Base-by-base conservation (phyloP, 2,797 vertebrate genomes). In the Cyprinodon diabolis region DNA sequence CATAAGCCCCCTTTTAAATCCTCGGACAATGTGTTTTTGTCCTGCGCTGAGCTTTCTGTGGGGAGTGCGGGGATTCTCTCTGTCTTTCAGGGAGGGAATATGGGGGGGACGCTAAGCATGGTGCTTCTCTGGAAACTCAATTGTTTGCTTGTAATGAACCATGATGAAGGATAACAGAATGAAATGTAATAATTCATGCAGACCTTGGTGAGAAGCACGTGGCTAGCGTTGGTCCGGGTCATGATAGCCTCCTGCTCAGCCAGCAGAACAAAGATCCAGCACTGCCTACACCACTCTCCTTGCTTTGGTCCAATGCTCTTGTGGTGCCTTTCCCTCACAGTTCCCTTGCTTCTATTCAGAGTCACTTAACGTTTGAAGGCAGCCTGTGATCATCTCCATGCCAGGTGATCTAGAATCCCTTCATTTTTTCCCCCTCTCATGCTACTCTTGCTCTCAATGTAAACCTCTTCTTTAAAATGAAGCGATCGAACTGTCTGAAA, bases 11-110 rank as follows among this genome's bases (percentile, higher is more conserved):
- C 94, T 95, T 96, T 96, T 94, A 96, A 95, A 94, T 93, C 92
- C 92, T 83, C 68, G 89, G 94, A 96, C 96, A 96, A 96, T 97
- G 96, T 95, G 95, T 93, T 96, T 96, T 96, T 93, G 92, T 94
- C 91, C 82, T 88, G 83, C 87, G 89, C 82, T 57, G 43, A 90
- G 88, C 90, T 87, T 95, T 96, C 94, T 96, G 91, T 83, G 90
- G 79, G 77, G 82, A 91, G 89, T 85, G 86, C 84, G 86, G 86
- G 87, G 89, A 88, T 87, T 90, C 87, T 89, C 84, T 15, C 81
- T 79, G 83, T 48, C 78, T 88, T 91, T 86, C 79, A 89, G 93
- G 93, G 90, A 92, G 17, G 19, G 51, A 17, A 19, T 17, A 93
- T 94, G 87, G 92, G 95, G 93, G 88, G 83, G 84, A 91, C 93